A percentile compares a stretch with the other conserved stretches of the same genome.
Conservation (phyloP, 2,113 vertebrate genomes). For the Climacteris rufus region DNA sequence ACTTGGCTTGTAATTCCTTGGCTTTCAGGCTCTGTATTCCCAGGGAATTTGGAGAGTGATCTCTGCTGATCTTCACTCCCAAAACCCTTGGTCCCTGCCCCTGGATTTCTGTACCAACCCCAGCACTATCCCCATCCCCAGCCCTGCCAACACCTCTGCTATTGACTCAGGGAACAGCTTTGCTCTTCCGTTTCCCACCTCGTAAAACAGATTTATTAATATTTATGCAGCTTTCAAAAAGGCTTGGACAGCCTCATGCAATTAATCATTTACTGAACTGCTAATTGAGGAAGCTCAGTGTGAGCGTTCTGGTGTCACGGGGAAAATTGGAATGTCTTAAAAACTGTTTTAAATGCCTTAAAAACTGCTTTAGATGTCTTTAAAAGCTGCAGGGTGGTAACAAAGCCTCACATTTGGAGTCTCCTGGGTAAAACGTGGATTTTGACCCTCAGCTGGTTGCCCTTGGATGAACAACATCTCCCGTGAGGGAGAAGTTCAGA, state of each 20-base stretch:
- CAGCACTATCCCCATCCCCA: not conserved
- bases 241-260: not conserved
- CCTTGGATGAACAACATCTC: not conserved
- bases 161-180: not conserved
- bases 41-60: not conserved
- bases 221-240: not conserved
- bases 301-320: not conserved
- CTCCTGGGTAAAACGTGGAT: rapidly evolving
- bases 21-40: not conserved
- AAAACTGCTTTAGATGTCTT: not conserved
- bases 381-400: not conserved
- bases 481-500: not conserved
- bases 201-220: not conserved
- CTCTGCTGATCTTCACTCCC: not conserved
- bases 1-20: not conserved
- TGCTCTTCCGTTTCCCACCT: not conserved
- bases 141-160: rapidly evolving
- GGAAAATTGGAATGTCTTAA: not conserved
- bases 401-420: not conserved
- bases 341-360: not conserved
- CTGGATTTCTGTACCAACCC: not conserved
- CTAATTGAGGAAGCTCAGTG: not conserved
- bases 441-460: not conserved
- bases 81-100: not conserved
- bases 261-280: not conserved